A percentile compares a stretch with the other conserved stretches of the same genome.
Conservation (phyloP, 1,140 invertebrate species). For the Babylonia areolata region DNA sequence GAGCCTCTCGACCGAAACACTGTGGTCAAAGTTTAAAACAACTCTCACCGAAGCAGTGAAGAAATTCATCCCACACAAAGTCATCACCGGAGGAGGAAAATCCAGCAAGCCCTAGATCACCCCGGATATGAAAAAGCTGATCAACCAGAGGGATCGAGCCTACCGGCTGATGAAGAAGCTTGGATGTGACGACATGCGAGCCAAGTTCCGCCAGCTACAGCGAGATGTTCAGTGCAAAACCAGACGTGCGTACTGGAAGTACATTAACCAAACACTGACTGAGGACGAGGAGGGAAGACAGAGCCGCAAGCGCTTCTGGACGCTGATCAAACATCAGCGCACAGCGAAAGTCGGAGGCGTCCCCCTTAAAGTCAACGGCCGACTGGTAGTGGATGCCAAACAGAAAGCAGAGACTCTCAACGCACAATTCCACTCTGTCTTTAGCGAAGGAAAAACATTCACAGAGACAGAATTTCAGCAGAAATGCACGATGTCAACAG, state of each 20-base stretch:
- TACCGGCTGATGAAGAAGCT: constrained; percentile 9
- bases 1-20: too few species aligned
- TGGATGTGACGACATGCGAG: background rate
- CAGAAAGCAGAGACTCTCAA: background rate
- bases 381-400: background rate
- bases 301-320: background rate
- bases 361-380: constrained; percentile 13
- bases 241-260: background rate
- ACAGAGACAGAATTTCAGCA: background rate
- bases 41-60: too few species aligned
- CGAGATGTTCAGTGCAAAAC: background rate
- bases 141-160: background rate
- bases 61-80: too few species aligned
- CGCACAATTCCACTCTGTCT: background rate
- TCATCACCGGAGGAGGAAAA: too few species aligned
- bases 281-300: background rate
- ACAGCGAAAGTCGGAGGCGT: background rate
- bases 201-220: background rate
- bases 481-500: background rate
- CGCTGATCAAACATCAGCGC: background rate
- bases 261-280: background rate
- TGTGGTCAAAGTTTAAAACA: too few species aligned
- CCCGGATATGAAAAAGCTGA: too few species aligned
- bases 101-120: too few species aligned
- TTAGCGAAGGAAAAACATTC: background rate